Percentiles rank a stretch among this genome's conserved stretches.
Conservation (phyloP, 2,797 vertebrate genomes). For the Catamblyrhynchus diadema region DNA sequence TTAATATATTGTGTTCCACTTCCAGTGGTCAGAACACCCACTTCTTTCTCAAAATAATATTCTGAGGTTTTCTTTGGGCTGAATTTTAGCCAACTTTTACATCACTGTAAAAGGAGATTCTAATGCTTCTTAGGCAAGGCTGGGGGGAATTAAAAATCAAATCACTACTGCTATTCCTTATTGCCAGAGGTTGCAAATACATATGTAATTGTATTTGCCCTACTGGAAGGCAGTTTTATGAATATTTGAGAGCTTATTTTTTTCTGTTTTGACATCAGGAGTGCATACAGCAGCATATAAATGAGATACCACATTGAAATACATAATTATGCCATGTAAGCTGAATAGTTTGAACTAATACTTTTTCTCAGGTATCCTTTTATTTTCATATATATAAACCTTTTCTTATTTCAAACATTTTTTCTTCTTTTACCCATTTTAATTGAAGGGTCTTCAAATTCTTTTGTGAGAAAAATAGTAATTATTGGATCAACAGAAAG, state of each 20-base stretch:
- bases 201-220: slow-evolving; percentile 2
- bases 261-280: background rate
- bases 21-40: background rate
- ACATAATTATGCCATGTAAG: background rate
- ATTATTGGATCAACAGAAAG: background rate
- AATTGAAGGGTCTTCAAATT: background rate
- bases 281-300: background rate
- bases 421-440: background rate
- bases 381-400: background rate
- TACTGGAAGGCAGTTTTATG: background rate
- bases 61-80: background rate
- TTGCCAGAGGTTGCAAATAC: background rate
- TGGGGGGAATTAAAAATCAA: background rate
- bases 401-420: background rate
- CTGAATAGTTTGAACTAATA: background rate
- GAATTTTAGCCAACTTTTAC: background rate
- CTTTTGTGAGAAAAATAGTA: background rate
- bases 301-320: background rate
- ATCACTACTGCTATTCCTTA: background rate
- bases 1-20: background rate
- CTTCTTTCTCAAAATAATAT: background rate
- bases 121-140: background rate
- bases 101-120: background rate
- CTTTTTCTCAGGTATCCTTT: background rate
- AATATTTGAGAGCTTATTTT: background rate